These are phyloP conservation scores for Penaeus chinensis DNA, from an alignment of 1,140 invertebrate genomes.

Conservation along the genomic window DNA sequence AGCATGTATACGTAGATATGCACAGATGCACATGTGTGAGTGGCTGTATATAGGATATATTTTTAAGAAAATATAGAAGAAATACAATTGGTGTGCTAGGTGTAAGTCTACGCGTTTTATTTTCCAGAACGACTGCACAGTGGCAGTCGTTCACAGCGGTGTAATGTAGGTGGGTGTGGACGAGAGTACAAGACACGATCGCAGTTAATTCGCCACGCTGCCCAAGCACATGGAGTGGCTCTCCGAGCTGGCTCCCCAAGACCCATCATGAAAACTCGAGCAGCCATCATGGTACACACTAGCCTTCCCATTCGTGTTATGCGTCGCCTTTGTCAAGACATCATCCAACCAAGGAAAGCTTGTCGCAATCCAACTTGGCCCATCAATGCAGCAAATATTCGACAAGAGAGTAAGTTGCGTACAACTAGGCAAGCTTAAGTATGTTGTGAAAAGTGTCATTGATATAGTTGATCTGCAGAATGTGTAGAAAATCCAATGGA, in stretches of 20 bases:
- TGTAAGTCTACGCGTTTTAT: conserved; percentile 50
- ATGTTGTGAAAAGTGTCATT: conserved; percentile 10
- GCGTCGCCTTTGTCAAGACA: conserved; percentile 83
- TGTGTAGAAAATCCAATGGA: neutral
- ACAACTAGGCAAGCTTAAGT: conserved; percentile 19
- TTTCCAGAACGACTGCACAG: conserved; percentile 61
- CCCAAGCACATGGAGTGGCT: conserved; percentile 86
- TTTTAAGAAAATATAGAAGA: no score
- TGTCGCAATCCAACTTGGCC: conserved; percentile 88
- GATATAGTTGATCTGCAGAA: neutral
- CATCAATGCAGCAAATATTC: conserved; percentile 85
- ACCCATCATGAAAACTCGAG: conserved; percentile 95
- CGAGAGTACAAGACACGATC: conserved; percentile 92
- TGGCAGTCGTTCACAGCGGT: conserved; percentile 71
- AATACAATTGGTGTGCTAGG: conserved; percentile 21
- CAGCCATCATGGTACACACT: conserved; percentile 86
- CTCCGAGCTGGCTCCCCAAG: conserved; percentile 80
- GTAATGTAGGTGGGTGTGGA: conserved; percentile 78
- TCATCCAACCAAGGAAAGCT: conserved; percentile 85
- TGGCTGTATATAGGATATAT: no score
- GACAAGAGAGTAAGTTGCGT: conserved; percentile 81
- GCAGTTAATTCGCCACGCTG: conserved; percentile 91
- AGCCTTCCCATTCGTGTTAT: conserved; percentile 79
- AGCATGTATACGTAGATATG: neutral
- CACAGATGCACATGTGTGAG: no score